phyloP scores from a whole-genome alignment of 2,113 vertebrate genomes.

The Pipa parva region DNA sequence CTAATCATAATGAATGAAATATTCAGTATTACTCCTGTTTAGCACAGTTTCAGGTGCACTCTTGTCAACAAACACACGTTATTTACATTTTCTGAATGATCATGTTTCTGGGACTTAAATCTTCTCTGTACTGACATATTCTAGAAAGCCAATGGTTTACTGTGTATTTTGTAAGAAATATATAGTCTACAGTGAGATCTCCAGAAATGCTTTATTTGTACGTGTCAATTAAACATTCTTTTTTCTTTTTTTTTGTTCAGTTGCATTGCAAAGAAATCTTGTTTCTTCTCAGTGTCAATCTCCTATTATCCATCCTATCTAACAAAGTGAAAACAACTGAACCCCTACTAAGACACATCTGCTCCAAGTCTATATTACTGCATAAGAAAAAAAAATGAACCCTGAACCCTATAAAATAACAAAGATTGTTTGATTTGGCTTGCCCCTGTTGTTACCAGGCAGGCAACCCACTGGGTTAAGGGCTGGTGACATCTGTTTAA shows the following conservation, averaged over 20 bases:
- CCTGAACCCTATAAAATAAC: conserved; percentile 60
- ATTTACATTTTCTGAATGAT: too few relatives aligned
- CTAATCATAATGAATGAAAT: too few relatives aligned
- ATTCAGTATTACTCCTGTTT: too few relatives aligned
- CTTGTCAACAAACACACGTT: too few relatives aligned
- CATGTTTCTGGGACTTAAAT: too few relatives aligned
- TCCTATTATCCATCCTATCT: conserved; percentile 42
- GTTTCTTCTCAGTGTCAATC: conserved; percentile 34
- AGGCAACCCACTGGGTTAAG: conserved; percentile 57
- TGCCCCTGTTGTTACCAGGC: conserved; percentile 58
- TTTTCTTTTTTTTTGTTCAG: background rate
- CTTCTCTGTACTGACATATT: too few relatives aligned
- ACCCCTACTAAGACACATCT: conserved; percentile 63
- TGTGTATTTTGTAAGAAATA: too few relatives aligned
- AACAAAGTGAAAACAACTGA: conserved; percentile 43
- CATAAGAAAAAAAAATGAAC: conserved; percentile 55
- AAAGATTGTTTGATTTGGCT: conserved; percentile 60
- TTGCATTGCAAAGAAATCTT: conserved; percentile 5
- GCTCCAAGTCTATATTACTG: conserved; percentile 66
- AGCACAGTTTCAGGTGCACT: too few relatives aligned
- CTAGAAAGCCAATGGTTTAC: too few relatives aligned
- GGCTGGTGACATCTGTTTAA: conserved; percentile 60
- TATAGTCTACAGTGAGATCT: too few relatives aligned
- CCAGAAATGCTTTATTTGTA: background rate
- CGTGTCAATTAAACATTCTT: background rate